A percentile compares a stretch with the other conserved stretches of the same genome.
Conservation (phyloP, 1,140 invertebrate species). For the Nasonia giraulti region DNA sequence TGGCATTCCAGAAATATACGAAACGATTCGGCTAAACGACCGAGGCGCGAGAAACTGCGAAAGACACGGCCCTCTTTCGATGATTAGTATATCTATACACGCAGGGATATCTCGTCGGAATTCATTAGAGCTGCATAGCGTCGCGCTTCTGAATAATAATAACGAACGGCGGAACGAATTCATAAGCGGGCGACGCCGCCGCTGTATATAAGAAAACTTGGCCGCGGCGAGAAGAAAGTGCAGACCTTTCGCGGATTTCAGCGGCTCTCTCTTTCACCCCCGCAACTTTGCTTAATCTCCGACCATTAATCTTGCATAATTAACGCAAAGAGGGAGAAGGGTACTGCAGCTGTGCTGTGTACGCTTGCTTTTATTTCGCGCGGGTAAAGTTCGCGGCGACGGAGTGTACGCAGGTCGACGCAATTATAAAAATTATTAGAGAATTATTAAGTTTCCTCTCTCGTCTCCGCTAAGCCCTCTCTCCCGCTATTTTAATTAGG, state of each 20-base stretch:
- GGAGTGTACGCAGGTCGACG: not conserved
- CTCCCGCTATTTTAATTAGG: conserved; percentile 22
- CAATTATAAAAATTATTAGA: conserved; percentile 48
- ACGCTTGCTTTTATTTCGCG: conserved; percentile 37
- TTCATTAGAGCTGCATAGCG: conserved; percentile 31
- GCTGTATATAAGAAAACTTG: conserved; percentile 1
- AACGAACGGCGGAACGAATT: conserved; percentile 25
- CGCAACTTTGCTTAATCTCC: conserved; percentile 36
- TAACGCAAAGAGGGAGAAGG: not conserved
- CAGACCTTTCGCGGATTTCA: conserved; percentile 23
- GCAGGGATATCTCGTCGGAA: conserved; percentile 31
- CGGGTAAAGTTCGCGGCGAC: not conserved
- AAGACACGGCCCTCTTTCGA: not conserved
- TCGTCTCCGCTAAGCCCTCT: not conserved
- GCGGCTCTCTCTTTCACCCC: not conserved
- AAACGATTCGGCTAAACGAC: not conserved
- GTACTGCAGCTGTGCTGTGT: not conserved
- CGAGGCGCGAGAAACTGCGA: conserved; percentile 7
- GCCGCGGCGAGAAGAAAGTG: conserved; percentile 4
- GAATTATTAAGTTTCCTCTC: conserved; percentile 38
- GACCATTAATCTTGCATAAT: conserved; percentile 49
- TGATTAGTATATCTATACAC: not conserved
- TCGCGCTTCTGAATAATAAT: conserved; percentile 42
- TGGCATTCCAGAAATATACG: conserved; percentile 22
- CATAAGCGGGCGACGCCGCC: conserved; percentile 19